Percentiles rank a stretch among this genome's conserved stretches.
These are phyloP conservation scores for Lepidochrysops patricia DNA, from an alignment of 2,888 invertebrate species.

Conservation along the genomic window DNA sequence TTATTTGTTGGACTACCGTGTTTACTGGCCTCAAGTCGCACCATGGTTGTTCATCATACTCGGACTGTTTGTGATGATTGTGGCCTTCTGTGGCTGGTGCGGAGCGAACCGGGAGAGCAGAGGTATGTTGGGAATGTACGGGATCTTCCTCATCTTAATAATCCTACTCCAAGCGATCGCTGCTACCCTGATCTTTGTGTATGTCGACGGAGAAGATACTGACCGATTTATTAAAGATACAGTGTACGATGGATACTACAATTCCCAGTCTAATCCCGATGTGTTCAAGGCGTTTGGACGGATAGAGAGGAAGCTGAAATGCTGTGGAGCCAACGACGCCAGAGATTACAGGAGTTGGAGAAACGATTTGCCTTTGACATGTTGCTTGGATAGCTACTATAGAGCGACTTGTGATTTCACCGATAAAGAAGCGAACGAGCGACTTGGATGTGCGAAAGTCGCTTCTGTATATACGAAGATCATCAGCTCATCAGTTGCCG, in stretches of 20 bases:
- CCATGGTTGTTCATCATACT: constrained; percentile 67
- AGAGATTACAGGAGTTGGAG: constrained; percentile 65
- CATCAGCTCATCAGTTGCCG: constrained; percentile 61
- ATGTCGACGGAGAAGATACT: constrained; percentile 63
- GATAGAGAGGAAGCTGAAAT: constrained; percentile 58
- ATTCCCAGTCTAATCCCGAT: constrained; percentile 60
- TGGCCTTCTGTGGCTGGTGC: constrained; percentile 63
- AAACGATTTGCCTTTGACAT: constrained; percentile 59
- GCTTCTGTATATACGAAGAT: constrained; percentile 67
- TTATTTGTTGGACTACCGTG: constrained; percentile 59
- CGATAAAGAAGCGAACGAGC: constrained; percentile 65
- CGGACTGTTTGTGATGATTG: constrained; percentile 54
- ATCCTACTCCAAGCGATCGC: constrained; percentile 53
- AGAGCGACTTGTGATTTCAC: constrained; percentile 62
- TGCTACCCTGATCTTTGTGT: constrained; percentile 60
- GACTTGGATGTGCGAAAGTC: constrained; percentile 66
- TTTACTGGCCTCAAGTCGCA: constrained; percentile 67
- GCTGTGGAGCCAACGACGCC: constrained; percentile 67
- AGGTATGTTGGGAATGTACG: constrained; percentile 56
- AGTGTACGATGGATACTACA: constrained; percentile 67
- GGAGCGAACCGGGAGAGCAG: constrained; percentile 56
- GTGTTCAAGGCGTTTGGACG: constrained; percentile 56
- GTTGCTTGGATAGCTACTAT: constrained; percentile 62
- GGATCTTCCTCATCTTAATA: constrained; percentile 51
- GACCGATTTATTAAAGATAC: constrained; percentile 65